Evolutionary conservation across 2,888 invertebrate genomes (phyloP), one percentile per base, ranked within the genome.

Genomic region (Phyllotreta striolata): DNA sequence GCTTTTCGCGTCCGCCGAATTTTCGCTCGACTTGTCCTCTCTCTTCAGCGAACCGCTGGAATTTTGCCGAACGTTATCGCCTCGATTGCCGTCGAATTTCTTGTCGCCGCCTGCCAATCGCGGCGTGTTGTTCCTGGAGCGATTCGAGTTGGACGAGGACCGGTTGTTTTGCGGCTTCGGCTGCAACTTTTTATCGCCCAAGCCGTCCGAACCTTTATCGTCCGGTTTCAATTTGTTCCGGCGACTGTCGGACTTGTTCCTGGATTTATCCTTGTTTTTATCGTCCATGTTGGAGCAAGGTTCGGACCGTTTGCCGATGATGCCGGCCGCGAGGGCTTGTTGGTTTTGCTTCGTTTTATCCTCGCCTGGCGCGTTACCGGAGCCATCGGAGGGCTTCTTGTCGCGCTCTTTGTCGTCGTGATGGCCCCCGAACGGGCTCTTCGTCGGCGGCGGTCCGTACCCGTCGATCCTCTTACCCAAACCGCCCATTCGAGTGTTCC

Each of bases 381-480:
- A 10, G 13, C 75, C 74, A 35, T 79, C 78, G 41, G 71, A 70
- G 9, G 66, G 67, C 63, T 78, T 80, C 68, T 77, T 78, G 13
- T 60, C 61, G n/a, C 34, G 55, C 9, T 79, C 78, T 70, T 79
- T 78, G 49, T 81, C 81, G 7, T 81, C 79, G 59, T 75, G 77
- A 58, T 76, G 77, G 57, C 76, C 75, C 2, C 88, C 83, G 76
- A 92, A 92, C 5, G 91, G 91, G 76, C 90, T 91, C 76, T 91
- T 91, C 39, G 89, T 88, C 62, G 91, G 88, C 0, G 91, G 92
- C n/a, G 91, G 91, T 0, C 92, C 91, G 78, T 92, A 92, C 4
- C 90, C 89, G 70, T 91, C 87, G 63, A 91, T 88, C 69, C 91
- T 84, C 70, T 85, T 85, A 62, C 89, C 86, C 14, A 85, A 83